Evolutionary conservation across 2,888 invertebrate species (phyloP), one percentile per base, ranked within the genome.

Genomic region (Stenichneumon culpator): DNA sequence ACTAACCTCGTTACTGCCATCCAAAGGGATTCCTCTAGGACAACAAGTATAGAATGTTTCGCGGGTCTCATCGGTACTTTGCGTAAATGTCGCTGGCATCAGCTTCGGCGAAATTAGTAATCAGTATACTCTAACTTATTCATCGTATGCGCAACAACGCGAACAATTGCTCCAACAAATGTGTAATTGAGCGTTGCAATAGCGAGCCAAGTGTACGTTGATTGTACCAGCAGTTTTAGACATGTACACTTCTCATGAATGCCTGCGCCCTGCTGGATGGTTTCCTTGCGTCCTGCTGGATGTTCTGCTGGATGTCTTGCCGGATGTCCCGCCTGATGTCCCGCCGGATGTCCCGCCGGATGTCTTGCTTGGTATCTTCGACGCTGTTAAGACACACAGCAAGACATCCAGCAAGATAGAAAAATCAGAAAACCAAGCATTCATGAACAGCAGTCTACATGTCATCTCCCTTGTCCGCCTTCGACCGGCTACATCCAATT

Each of bases 1-100:
- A 81, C 68, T 52, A 75, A 81, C 68, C 50, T 36, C 57, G 47
- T 50, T 47, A 16, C 50, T 57, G 68, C 57, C 36, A 75, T 69
- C 50, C 32, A 25, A 32, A 32, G 74, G 36, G 19, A 74, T 44
- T 28, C 39, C 68, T 57, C 36, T 69, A 36, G 16, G 50, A 52
- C 50, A 75, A 50, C 47, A 63, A 63, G 39, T 65, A 54, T 32
- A 5, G 52, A n/a, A 7, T 6, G 19, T 19, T 16, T 19, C 19
- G 19, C 57, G 54, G 19, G 7, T n/a, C 22, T 3, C 54, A 9
- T 54, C 54, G 54, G 19, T 54, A 22, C 7, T 22, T 19, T 54
- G 11, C 19, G 39, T 57, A 2, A 22, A 57, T 11, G 11, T 57
- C 14, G 22, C 22, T 11, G 7, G 0, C 25, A 11, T 25, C 25